These are phyloP conservation scores for Cheilosia vernalis DNA, from an alignment of 2,888 invertebrate species.

Conservation along the genomic window DNA sequence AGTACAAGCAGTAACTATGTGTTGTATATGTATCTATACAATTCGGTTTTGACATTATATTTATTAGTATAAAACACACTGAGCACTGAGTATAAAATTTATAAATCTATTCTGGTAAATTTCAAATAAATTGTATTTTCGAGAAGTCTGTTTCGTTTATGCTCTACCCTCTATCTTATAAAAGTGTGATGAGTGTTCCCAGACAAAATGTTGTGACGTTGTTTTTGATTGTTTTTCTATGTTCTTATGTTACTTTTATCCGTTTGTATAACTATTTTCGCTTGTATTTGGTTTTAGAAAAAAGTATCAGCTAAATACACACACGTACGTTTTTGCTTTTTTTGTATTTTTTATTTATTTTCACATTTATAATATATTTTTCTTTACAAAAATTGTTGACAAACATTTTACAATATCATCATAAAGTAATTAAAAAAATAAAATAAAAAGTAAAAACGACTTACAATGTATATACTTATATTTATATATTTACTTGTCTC, in stretches of 20 bases:
- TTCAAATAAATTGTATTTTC: conserved; percentile 4
- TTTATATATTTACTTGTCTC: conserved; percentile 73
- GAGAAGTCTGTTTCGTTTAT: conserved; percentile 18
- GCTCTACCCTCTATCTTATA: conserved; percentile 22
- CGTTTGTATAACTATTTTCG: conserved; percentile 39
- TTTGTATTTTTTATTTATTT: conserved; percentile 64
- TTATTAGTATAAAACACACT: conserved; percentile 67
- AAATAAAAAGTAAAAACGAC: conserved; percentile 53
- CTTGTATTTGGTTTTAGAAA: conserved; percentile 76
- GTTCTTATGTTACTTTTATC: conserved; percentile 22
- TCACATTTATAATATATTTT: conserved; percentile 76
- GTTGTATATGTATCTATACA: conserved; percentile 13
- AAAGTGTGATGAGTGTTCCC: conserved; percentile 55
- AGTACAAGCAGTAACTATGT: conserved; percentile 33
- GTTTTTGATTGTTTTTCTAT: conserved; percentile 48
- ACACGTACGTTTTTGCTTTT: conserved; percentile 78
- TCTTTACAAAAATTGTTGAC: conserved; percentile 73
- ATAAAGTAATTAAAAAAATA: conserved; percentile 50
- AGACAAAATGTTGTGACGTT: conserved; percentile 47
- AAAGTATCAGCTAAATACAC: conserved; percentile 79
- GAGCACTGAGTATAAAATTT: conserved; percentile 55
- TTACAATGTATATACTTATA: conserved; percentile 69
- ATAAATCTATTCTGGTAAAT: conserved; percentile 40
- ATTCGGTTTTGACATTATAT: conserved; percentile 49
- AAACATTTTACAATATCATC: conserved; percentile 65